Evolutionary conservation across 2,888 invertebrate species (phyloP), one percentile per base, ranked within the genome.

Genomic region (Scaptomyza cyrtandrae): DNA sequence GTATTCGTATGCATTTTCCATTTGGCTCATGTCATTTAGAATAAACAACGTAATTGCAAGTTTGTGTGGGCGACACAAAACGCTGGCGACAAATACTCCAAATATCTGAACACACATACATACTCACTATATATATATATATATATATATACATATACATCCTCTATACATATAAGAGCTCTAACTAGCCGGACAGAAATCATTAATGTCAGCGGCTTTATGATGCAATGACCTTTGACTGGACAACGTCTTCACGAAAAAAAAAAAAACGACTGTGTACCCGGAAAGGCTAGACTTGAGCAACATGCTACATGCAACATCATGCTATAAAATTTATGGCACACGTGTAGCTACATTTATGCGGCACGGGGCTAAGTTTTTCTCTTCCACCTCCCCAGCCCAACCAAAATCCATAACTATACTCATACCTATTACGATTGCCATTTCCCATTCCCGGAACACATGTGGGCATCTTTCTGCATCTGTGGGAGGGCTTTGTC

Each of bases 21-120:
- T 86, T 86, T 83, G 77, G 73, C 76, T 75, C 75, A 86, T 82
- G 81, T 82, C 88, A 82, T 85, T 68, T 68, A 82, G 80, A 88
- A 86, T 86, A 88, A 86, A 89, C 89, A 86, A 75, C 88, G 83
- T 86, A 86, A 86, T 86, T 89, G 86, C 86, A 70, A 86, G 84
- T 71, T 86, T 89, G 89, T 78, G 86, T 88, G 84, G 86, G 88
- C 89, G 86, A 80, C 80, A 77, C 78, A 76, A 71, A 75, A 69
- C 58, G 69, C 62, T 78, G 84, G 89, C 89, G 89, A 84, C 84
- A 84, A 84, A 84, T 84, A 86, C 74, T 86, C 85, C 75, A 69
- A 76, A 82, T 58, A 68, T 24, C n/a, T 24, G 29, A 11, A 43
- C 24, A 37, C 29, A 6, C 37, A 29, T 35, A 9, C 39, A 35